Conservation (phyloP, 2,113 vertebrate species). For the Notothenia coriiceps region DNA sequence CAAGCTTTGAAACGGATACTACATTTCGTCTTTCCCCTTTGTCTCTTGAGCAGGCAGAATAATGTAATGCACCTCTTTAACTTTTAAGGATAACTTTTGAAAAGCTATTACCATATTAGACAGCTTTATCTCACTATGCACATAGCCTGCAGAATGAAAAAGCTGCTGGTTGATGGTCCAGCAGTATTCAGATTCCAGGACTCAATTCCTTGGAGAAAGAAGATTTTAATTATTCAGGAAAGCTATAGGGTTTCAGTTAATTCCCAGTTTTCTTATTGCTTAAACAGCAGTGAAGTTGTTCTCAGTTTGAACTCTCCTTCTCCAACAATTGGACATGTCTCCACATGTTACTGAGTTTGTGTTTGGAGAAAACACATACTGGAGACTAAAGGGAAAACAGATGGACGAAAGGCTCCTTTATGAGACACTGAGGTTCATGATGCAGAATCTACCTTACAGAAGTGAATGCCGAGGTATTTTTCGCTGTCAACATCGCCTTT, state of each 20-base stretch:
- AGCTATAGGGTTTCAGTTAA: constrained; percentile 30
- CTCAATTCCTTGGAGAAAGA: not conserved
- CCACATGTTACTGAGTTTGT: constrained; percentile 11
- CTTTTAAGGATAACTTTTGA: constrained; percentile 10
- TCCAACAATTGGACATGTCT: constrained; percentile 21
- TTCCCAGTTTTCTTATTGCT: constrained; percentile 24
- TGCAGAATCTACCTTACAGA: constrained; percentile 11
- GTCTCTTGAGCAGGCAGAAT: not conserved
- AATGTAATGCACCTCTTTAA: constrained; percentile 9
- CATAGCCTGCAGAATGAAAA: constrained; percentile 11
- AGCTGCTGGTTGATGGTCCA: constrained; percentile 16
- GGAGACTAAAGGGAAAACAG: constrained; percentile 22
- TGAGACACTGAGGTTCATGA: constrained; percentile 8
- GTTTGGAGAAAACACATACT: constrained; percentile 35
- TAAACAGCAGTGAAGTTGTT: not conserved
- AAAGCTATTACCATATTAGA: not conserved
- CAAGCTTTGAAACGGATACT: not conserved
- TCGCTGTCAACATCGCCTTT: constrained; percentile 4
- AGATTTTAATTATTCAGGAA: constrained; percentile 45
- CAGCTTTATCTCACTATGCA: constrained; percentile 7
- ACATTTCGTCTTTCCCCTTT: not conserved
- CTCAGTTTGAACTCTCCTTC: constrained; percentile 17
- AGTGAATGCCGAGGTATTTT: constrained; percentile 23
- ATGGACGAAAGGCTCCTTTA: constrained; percentile 29
- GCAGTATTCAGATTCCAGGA: constrained; percentile 18